Evolutionary conservation across 2,113 vertebrate species (phyloP).

Genomic region (Probosciger aterrimus): DNA sequence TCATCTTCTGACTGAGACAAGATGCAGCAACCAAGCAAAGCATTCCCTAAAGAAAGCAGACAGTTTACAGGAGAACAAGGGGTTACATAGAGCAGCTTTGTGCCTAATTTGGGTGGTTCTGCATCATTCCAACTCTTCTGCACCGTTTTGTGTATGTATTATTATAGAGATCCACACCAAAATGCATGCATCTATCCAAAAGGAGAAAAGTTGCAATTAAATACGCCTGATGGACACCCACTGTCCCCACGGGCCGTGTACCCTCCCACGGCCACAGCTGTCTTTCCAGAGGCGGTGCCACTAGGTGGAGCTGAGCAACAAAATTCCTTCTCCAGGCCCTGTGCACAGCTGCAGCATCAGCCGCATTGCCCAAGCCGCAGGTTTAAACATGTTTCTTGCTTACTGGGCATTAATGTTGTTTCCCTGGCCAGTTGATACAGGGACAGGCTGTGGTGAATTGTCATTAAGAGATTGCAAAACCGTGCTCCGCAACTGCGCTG

Average conservation of each 20-base stretch:
- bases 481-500: not conserved
- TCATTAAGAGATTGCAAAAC: constrained; percentile 52
- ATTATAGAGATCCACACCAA: not conserved
- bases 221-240: not conserved
- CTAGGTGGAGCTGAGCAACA: constrained; percentile 59
- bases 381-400: constrained; percentile 44
- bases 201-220: not conserved
- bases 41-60: not conserved
- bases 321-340: not conserved
- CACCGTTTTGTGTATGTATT: not conserved
- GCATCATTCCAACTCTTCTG: not conserved
- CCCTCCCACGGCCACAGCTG: not conserved
- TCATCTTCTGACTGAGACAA: not conserved
- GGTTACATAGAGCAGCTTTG: not conserved
- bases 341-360: not conserved
- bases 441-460: constrained; percentile 27
- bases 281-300: not conserved
- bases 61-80: not conserved
- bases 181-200: not conserved
- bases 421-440: constrained; percentile 46
- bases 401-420: constrained; percentile 36
- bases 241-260: fast-evolving
- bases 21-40: not conserved
- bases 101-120: not conserved
- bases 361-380: not conserved